phyloP scores from a whole-genome alignment of 2,113 vertebrate genomes.

The Zeus faber region DNA sequence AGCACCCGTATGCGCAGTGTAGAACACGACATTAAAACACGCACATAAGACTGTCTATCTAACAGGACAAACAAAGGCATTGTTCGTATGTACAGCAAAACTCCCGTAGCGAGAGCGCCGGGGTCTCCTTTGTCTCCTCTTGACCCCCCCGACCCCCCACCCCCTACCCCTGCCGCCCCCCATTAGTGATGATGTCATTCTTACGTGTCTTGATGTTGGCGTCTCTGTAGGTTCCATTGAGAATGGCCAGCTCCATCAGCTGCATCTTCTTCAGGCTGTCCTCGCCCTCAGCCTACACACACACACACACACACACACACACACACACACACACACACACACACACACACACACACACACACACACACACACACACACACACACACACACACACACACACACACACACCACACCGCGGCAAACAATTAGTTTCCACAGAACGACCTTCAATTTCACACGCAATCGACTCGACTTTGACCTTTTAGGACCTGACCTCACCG shows the following conservation, averaged over 20 bases:
- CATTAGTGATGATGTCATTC: conserved; percentile 60
- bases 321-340: conserved; percentile 32
- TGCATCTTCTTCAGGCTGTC: conserved; percentile 99
- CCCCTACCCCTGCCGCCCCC: conserved; percentile 14
- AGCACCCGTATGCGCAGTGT: conserved; percentile 5
- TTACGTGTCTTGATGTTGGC: conserved; percentile 99
- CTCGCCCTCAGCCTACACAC: conserved; percentile 90
- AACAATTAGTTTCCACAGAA: too few species aligned
- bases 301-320: conserved; percentile 31
- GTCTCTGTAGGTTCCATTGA: conserved; percentile 98
- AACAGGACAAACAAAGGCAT: conserved; percentile 51
- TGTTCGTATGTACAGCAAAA: conserved; percentile 61
- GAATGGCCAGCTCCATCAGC: conserved; percentile 98
- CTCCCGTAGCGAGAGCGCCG: conserved; percentile 46
- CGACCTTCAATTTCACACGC: too few species aligned
- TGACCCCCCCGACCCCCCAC: conserved; percentile 45
- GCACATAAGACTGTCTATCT: conserved; percentile 59
- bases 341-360: not conserved
- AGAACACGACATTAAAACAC: conserved; percentile 42
- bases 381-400: not conserved
- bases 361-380: not conserved
- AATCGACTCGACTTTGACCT: too few species aligned
- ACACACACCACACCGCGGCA: conserved; percentile 31
- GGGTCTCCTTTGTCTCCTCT: conserved; percentile 37
- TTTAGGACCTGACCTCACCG: too few species aligned